Base-by-base conservation (phyloP, 2,113 vertebrate species). In the Oceanodroma tethys region DNA sequence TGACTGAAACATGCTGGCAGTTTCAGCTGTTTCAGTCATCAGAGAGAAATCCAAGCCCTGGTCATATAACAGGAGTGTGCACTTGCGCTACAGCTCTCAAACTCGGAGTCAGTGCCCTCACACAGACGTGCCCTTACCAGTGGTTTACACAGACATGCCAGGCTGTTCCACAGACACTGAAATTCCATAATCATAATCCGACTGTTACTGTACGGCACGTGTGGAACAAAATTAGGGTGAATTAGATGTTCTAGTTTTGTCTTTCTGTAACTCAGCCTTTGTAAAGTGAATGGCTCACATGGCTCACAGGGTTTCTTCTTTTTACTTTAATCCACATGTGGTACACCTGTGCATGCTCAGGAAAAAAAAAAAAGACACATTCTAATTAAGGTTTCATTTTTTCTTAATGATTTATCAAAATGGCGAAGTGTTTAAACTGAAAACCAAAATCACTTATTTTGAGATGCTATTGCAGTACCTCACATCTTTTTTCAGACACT, bases 221-320 rank as follows among this genome's bases (percentile, higher is more conserved):
- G 1, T 1, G 3, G 18, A 21, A 65, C 18, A 70, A 68, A 87
- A 81, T 58, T 40, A 58, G 3, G 2, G 47, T 55, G 40, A 80
- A 75, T 3, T 11, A 16, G 7, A 29, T 26, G 11, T 48, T 88
- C 29, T 43, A 36, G 55, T 80, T n/a, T 60, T 38, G 17, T 36
- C 21, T 58, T 91, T 63, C 43, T 67, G 15, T 72, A 63, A 62
- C 11, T 67, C 21, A 25, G 10, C 2, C 0, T 43, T 83, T 48
- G n/a, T 63, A 59, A 75, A 58, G 27, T 0, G 0, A 62, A n/a
- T 34, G 0, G 0, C 6, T 58, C 26, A 45, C 7, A 11, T 1
- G 1, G 20, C 25, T 75, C 25, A 50, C 21, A 15, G 16, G 17
- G 3, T 62, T 82, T 62, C 45, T 81, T 55, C 63, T 47, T 74